Evolutionary conservation across 2,797 vertebrate genomes (phyloP), one percentile per base, ranked within the genome.

Genomic region (Nasua narica): DNA sequence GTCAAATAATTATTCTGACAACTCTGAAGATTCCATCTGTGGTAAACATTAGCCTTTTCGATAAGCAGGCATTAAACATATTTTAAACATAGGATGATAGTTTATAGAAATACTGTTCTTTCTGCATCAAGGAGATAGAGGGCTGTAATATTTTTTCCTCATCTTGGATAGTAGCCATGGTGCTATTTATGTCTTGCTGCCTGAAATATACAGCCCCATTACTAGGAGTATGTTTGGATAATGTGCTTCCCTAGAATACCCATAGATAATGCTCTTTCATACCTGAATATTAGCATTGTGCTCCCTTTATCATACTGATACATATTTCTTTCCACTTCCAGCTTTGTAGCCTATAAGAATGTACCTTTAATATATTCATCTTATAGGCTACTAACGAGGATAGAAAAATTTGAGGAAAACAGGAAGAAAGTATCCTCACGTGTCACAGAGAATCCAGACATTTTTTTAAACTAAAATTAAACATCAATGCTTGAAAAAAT

Each of bases 1-100:
- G 27, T 78, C 76, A 56, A 88, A 40, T 82, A 94, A 77, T 79
- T 79, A 87, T 84, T 96, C 84, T 96, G 35, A 87, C 16, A 96
- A 50, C 40, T 82, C 37, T 78, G 5, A 60, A 91, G 52, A n/a
- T 16, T 90, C n/a, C 5, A 3, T 40, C 23, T 79, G 18, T 70
- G 23, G 15, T 58, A 78, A 88, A 35, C 58, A 86, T 77, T 77
- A 89, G 25, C 65, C 27, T 46, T 92, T 70, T 70, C 29, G 56
- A 32, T 70, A 86, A 87, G 23, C 35, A 87, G 27, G 37, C 46
- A 76, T 69, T 37, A 90, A 69, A 35, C 1, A 18, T 81, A 23
- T 18, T 91, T 83, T 79, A 76, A 76, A 62, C 21, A 62, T 77
- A 54, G 52, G 37, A n/a, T 70, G 25, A 58, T 52, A 65, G 11